Evolutionary conservation across 64 coral and sea anemone species (phyloP).

Genomic region (Pocillopora verrucosa): DNA sequence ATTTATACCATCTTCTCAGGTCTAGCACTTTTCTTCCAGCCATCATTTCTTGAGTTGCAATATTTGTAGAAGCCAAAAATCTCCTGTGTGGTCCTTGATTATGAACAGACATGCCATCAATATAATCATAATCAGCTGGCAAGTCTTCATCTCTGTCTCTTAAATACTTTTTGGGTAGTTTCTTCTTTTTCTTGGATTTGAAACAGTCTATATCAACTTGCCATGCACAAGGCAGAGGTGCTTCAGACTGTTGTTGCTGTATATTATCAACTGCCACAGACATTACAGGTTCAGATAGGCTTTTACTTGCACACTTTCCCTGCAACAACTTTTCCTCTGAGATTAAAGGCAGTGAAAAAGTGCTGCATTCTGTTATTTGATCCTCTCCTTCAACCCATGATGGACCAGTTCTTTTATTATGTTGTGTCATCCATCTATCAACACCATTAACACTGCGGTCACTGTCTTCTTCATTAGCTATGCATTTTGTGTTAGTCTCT

Average conservation of each 20-base stretch:
- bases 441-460: not conserved
- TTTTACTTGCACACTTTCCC: not conserved
- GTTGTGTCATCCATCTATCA: not conserved
- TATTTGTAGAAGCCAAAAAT: not conserved
- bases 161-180: slow-evolving; percentile 2
- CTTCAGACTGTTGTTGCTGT: not conserved
- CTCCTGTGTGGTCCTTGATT: not conserved
- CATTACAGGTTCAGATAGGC: not conserved
- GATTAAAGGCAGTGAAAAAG: not conserved
- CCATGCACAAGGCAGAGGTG: slow-evolving; percentile 64
- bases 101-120: not conserved
- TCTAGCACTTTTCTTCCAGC: slow-evolving; percentile 79
- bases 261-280: not conserved
- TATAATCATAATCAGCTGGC: not conserved
- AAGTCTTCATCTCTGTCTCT: not conserved
- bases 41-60: slow-evolving; percentile 53
- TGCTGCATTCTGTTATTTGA: slow-evolving; percentile 3
- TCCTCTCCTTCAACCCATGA: not conserved
- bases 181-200: slow-evolving; percentile 62
- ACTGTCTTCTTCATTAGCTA: not conserved
- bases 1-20: slow-evolving; percentile 71
- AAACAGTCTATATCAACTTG: slow-evolving; percentile 77
- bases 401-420: not conserved
- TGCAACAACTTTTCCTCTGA: not conserved
- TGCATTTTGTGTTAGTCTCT: not conserved